These are phyloP conservation scores for Agrilus planipennis DNA, from an alignment of 1,140 invertebrate species.

Conservation along the genomic window DNA sequence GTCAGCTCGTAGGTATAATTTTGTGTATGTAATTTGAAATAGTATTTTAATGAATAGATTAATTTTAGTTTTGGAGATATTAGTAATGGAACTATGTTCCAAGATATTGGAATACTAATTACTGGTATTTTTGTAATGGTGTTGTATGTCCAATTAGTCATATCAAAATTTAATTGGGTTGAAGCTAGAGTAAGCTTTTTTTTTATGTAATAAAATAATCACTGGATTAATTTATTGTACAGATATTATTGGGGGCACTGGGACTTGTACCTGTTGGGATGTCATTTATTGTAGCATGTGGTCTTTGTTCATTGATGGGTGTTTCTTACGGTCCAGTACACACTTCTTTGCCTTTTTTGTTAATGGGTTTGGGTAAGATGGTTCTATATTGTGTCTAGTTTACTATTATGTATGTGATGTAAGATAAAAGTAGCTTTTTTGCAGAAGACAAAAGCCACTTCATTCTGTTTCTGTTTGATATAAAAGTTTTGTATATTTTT, in stretches of 20 bases:
- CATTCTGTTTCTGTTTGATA: too few species aligned
- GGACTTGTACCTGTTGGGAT: conserved; percentile 63
- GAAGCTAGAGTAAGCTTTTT: conserved; percentile 47
- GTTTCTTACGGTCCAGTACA: conserved; percentile 72
- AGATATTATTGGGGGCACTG: conserved; percentile 39
- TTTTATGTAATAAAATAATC: not conserved
- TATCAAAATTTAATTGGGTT: conserved; percentile 64
- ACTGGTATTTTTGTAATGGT: conserved; percentile 59
- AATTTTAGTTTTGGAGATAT: conserved; percentile 54
- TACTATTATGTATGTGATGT: too few species aligned
- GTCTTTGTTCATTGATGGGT: conserved; percentile 59
- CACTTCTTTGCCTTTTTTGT: conserved; percentile 65
- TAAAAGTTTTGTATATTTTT: too few species aligned
- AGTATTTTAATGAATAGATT: too few species aligned
- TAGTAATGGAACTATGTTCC: conserved; percentile 52
- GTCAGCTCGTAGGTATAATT: conserved; percentile 47
- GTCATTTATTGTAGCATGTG: conserved; percentile 59
- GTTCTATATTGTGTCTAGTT: too few species aligned
- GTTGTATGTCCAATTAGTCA: conserved; percentile 56
- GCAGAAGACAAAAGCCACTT: too few species aligned
- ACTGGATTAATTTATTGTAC: conserved; percentile 4
- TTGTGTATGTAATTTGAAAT: too few species aligned
- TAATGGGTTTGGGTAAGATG: conserved; percentile 57
- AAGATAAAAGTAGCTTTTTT: too few species aligned
- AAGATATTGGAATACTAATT: conserved; percentile 57